Evolutionary conservation across 2,888 invertebrate species (phyloP).

Genomic region (Loripinus fragilis): DNA sequence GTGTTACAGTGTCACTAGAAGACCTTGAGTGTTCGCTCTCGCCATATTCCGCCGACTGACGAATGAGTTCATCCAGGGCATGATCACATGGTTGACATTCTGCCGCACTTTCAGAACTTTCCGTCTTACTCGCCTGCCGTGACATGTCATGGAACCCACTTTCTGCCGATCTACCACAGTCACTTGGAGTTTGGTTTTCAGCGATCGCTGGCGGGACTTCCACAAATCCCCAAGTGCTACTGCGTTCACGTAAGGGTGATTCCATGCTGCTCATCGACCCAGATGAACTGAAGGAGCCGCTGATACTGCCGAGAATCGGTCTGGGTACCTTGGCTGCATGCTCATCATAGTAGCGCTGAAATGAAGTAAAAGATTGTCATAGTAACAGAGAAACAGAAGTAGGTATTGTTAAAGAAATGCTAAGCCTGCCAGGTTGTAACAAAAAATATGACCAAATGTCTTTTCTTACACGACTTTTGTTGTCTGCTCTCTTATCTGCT

Average conservation of each 20-base stretch:
- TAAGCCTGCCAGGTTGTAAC: too few species aligned
- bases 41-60: slow-evolving; percentile 41
- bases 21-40: slow-evolving; percentile 54
- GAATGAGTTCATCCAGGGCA: slow-evolving; percentile 49
- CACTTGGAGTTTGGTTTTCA: slow-evolving; percentile 65
- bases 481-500: too few species aligned
- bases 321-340: slow-evolving; percentile 29
- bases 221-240: slow-evolving; percentile 57
- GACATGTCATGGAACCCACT: slow-evolving; percentile 76
- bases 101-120: slow-evolving; percentile 71
- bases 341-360: slow-evolving; percentile 67
- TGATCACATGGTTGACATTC: slow-evolving; percentile 56
- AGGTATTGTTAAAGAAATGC: too few species aligned
- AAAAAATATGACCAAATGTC: too few species aligned
- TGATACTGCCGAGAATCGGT: slow-evolving; percentile 43
- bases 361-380: slow-evolving; percentile 11
- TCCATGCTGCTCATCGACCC: slow-evolving; percentile 56
- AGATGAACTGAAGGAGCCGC: slow-evolving; percentile 48
- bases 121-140: slow-evolving; percentile 77
- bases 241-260: slow-evolving; percentile 52
- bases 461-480: too few species aligned
- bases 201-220: slow-evolving; percentile 66
- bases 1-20: slow-evolving; percentile 55
- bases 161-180: slow-evolving; percentile 68
- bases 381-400: too few species aligned